These are phyloP conservation scores for Chelonoidis abingdonii DNA, from an alignment of 2,113 vertebrate species.

Conservation along the genomic window DNA sequence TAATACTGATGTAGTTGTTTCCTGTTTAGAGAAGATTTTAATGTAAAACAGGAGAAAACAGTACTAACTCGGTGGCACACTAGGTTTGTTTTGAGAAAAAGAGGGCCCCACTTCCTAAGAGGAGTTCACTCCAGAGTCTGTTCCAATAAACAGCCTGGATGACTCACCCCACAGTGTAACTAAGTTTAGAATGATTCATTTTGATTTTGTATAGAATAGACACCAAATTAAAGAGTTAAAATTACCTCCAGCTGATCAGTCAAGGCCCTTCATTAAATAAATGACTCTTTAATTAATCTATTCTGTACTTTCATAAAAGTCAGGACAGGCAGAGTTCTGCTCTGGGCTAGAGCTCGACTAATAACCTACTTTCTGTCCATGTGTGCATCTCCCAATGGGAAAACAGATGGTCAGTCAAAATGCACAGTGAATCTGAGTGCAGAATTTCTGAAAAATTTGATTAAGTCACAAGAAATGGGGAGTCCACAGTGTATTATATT, in stretches of 20 bases:
- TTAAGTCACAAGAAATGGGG: background rate
- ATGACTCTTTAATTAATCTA: background rate
- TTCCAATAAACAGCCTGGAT: background rate
- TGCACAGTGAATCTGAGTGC: background rate
- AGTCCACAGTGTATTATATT: background rate
- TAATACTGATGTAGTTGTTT: background rate
- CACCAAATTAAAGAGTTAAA: background rate
- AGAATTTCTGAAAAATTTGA: background rate
- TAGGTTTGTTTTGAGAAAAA: background rate
- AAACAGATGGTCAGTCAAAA: background rate
- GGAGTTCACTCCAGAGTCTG: background rate
- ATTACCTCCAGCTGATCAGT: background rate
- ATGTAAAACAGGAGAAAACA: background rate
- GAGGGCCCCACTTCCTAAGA: background rate
- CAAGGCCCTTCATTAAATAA: background rate
- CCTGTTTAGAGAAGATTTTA: background rate
- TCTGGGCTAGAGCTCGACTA: background rate
- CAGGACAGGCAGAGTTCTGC: background rate
- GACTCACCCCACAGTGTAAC: background rate
- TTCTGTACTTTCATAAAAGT: background rate
- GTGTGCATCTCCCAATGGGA: background rate
- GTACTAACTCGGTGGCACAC: background rate
- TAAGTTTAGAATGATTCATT: slow-evolving; percentile 10
- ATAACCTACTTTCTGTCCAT: background rate
- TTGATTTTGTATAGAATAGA: background rate